Conservation (phyloP, 1,140 invertebrate species). For the Lepidurus arcticus region DNA sequence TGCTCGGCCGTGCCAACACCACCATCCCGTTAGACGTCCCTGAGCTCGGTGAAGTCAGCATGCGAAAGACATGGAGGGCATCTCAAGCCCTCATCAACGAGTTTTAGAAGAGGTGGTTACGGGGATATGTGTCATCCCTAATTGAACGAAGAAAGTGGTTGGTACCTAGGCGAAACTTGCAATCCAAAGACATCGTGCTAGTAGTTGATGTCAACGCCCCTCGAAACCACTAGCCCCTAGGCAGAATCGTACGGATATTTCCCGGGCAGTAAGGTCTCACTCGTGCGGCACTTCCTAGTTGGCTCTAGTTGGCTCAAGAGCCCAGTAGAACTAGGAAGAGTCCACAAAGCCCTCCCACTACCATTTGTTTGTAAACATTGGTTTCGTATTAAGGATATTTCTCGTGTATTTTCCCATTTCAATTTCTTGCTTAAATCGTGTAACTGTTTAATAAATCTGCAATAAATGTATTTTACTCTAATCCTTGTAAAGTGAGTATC, state of each 20-base stretch:
- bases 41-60: slow-evolving; percentile 10
- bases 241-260: not conserved
- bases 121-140: slow-evolving; percentile 10
- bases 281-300: slow-evolving; percentile 22
- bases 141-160: slow-evolving; percentile 26
- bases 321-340: no score
- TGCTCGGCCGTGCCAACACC: slow-evolving; percentile 29
- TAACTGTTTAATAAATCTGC: no score
- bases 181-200: not conserved
- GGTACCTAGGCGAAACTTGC: not conserved
- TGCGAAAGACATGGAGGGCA: not conserved
- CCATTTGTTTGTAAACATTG: no score
- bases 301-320: no score
- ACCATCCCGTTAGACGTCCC: slow-evolving; percentile 29
- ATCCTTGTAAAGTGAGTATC: no score
- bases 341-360: no score
- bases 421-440: no score
- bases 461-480: no score
- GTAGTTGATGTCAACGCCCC: not conserved
- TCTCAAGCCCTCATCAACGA: not conserved
- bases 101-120: slow-evolving; percentile 14
- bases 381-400: no score
- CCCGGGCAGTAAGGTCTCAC: slow-evolving; percentile 14
- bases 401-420: no score
- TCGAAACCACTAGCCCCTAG: not conserved